phyloP scores from a whole-genome alignment of 1,140 invertebrate species.

The Diabrotica virgifera region DNA sequence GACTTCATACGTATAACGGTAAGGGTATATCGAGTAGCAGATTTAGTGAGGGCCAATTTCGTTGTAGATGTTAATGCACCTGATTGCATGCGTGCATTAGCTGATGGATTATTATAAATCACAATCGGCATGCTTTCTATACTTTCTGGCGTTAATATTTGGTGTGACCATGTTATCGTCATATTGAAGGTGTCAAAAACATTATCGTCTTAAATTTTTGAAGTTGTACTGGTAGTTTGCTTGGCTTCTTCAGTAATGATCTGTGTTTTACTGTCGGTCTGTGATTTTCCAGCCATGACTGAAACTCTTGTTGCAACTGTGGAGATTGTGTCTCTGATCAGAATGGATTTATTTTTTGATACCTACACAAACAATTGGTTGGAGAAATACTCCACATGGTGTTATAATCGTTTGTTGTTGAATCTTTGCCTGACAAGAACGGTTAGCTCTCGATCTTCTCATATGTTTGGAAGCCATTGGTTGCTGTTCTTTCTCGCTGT shows the following conservation, averaged over 20 bases:
- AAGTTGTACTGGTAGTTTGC: background rate
- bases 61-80: background rate
- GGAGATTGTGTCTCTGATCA: background rate
- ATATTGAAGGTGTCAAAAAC: constrained; percentile 71
- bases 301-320: background rate
- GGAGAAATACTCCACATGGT: constrained; percentile 37
- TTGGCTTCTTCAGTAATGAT: too few species aligned
- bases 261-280: too few species aligned
- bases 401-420: constrained; percentile 47
- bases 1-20: background rate
- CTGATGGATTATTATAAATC: constrained; percentile 27
- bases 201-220: constrained; percentile 51
- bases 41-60: background rate
- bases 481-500: constrained; percentile 24
- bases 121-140: constrained; percentile 66
- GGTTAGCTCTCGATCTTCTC: constrained; percentile 9
- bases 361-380: constrained; percentile 42
- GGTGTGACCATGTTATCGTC: constrained; percentile 68
- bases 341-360: background rate
- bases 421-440: constrained; percentile 41
- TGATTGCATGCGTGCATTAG: background rate
- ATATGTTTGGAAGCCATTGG: background rate
- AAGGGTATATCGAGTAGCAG: constrained; percentile 5
- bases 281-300: too few species aligned
- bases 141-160: constrained; percentile 58